Evolutionary conservation across 2,797 vertebrate species (phyloP).

Genomic region (Cirrhinus mrigala): DNA sequence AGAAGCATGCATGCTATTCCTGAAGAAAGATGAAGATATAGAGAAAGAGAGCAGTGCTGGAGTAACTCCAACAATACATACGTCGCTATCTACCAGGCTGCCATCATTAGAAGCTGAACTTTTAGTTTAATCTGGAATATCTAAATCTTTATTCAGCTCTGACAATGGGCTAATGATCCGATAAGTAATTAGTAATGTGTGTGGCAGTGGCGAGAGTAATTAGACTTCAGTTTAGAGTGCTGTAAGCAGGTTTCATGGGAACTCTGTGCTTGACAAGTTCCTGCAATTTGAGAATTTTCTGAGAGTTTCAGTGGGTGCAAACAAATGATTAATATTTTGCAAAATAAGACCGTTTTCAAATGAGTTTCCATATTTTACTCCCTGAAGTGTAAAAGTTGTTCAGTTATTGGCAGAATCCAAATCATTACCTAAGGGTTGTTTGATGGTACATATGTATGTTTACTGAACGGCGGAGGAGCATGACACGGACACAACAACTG

Average conservation of each 20-base stretch:
- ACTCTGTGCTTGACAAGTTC: neutral
- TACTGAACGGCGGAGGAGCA: neutral
- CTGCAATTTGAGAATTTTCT: constrained; percentile 13
- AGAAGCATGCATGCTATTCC: constrained; percentile 78
- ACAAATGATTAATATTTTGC: neutral
- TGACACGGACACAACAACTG: neutral
- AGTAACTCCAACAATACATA: constrained; percentile 66
- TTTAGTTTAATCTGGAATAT: constrained; percentile 60
- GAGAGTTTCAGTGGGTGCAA: constrained; percentile 22
- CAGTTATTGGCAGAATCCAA: neutral
- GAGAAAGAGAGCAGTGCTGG: constrained; percentile 52
- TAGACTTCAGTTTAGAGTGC: constrained; percentile 40
- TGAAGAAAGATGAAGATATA: constrained; percentile 35
- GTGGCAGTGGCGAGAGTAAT: constrained; percentile 34
- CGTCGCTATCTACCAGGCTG: constrained; percentile 62
- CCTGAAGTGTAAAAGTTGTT: constrained; percentile 3
- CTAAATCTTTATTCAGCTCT: constrained; percentile 53
- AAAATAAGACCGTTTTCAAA: neutral
- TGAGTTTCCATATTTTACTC: neutral
- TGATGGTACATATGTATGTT: neutral
- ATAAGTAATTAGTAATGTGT: constrained; percentile 62
- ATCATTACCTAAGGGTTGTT: neutral
- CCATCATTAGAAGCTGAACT: constrained; percentile 62
- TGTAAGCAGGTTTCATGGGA: constrained; percentile 35
- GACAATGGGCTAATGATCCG: constrained; percentile 59